Evolutionary conservation across 2,888 invertebrate genomes (phyloP), one percentile per base, ranked within the genome.

Genomic region (Syrista parreyssii): DNA sequence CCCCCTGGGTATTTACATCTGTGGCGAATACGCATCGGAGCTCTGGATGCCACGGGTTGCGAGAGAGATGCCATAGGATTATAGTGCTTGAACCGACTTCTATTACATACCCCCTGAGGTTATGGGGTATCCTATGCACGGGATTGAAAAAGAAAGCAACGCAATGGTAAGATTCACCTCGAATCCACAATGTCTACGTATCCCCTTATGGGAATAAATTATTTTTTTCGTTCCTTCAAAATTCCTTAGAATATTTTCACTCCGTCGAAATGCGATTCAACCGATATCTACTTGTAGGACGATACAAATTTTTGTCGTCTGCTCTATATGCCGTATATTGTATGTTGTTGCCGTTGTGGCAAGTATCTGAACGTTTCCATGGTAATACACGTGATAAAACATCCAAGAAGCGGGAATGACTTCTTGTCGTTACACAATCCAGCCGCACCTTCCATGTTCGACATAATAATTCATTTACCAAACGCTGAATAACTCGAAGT

Each of bases 1-100:
- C 82, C 86, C 87, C 83, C 84, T 80, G 86, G 89, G 84, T 90
- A 90, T 89, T 90, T 90, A 88, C 89, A 89, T 89, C 89, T 86
- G 84, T 84, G 82, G 86, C 86, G 85, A 88, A 88, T 86, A 86
- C 84, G 78, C 77, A 79, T 32, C 73, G 82, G 76, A 82, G 75
- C 76, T 76, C 71, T 68, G 80, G 80, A 71, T 71, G 15, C 31
- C 71, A 71, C 15, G 71, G 71, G 55, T 55, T 55, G 23, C 55
- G 23, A 23, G 55, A 55, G 55, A 55, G 71, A 71, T 71, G 32
- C 71, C 71, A 71, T 15, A 33, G 71, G 71, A 71, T 71, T 71
- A 71, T 31, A 71, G 71, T 71, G 71, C 71, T 71, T 33, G 71
- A 33, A 71, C 71, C 71, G 71, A 71, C 71, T 71, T 71, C 71